These are phyloP conservation scores for Psittacus erithacus DNA, from an alignment of 2,113 vertebrate genomes.

Conservation along the genomic window DNA sequence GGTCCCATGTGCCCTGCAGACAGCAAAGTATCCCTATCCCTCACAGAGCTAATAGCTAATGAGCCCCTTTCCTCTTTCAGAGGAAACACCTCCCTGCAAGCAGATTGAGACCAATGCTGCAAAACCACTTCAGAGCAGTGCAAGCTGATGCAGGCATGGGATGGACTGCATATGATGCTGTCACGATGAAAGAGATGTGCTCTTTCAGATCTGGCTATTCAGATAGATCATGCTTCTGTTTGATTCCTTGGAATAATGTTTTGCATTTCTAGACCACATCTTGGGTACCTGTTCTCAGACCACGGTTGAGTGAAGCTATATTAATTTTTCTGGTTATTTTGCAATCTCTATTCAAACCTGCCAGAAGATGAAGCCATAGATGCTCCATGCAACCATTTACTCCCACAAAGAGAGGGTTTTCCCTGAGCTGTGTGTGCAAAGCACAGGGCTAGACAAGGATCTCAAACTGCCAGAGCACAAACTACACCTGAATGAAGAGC, in stretches of 20 bases:
- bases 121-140: not conserved
- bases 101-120: not conserved
- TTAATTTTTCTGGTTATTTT: not conserved
- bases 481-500: not conserved
- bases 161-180: not conserved
- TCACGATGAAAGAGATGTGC: not conserved
- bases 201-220: not conserved
- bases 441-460: not conserved
- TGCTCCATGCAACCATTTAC: not conserved
- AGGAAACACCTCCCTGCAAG: not conserved
- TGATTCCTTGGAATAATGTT: not conserved
- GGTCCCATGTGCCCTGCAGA: rapidly evolving
- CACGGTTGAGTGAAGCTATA: not conserved
- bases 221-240: not conserved
- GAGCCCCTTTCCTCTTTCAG: not conserved
- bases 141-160: not conserved
- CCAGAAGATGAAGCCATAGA: not conserved
- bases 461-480: not conserved
- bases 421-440: not conserved
- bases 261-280: not conserved
- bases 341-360: not conserved
- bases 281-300: not conserved
- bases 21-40: not conserved
- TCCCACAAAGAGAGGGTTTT: not conserved
- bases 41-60: not conserved